phyloP scores from a whole-genome alignment of 1,140 invertebrate genomes.

The Pemphigus obesinymphae region DNA sequence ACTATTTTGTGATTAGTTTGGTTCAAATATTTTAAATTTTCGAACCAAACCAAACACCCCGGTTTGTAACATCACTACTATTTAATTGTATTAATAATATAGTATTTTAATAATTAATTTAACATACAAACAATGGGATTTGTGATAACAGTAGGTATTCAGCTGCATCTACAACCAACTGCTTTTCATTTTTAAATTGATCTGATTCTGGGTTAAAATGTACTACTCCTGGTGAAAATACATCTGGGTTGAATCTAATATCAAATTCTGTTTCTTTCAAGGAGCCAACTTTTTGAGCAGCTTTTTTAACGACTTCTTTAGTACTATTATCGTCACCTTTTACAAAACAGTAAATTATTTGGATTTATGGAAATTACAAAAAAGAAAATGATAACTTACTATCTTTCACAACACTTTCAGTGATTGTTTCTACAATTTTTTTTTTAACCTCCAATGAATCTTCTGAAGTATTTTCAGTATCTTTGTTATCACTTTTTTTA shows the following conservation, averaged over 20 bases:
- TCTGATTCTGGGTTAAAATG: slow-evolving; percentile 68
- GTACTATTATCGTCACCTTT: slow-evolving; percentile 74
- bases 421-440: slow-evolving; percentile 43
- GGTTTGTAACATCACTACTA: too few relatives aligned
- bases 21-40: too few relatives aligned
- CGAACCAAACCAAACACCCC: too few relatives aligned
- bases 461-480: background rate
- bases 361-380: background rate
- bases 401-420: slow-evolving; percentile 50
- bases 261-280: slow-evolving; percentile 92
- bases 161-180: slow-evolving; percentile 89
- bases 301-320: slow-evolving; percentile 81
- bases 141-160: slow-evolving; percentile 90
- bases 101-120: too few relatives aligned
- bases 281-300: slow-evolving; percentile 84
- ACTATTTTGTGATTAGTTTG: too few relatives aligned
- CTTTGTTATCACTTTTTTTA: slow-evolving; percentile 44
- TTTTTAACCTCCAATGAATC: slow-evolving; percentile 13
- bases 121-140: slow-evolving; percentile 86
- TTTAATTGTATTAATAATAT: too few relatives aligned
- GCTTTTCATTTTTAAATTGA: slow-evolving; percentile 72
- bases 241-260: slow-evolving; percentile 96
- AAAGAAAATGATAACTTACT: slow-evolving; percentile 43
- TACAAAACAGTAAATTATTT: slow-evolving; percentile 35
- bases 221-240: slow-evolving; percentile 87